Conservation (phyloP, 2,888 invertebrate genomes). For the Patella depressa region DNA sequence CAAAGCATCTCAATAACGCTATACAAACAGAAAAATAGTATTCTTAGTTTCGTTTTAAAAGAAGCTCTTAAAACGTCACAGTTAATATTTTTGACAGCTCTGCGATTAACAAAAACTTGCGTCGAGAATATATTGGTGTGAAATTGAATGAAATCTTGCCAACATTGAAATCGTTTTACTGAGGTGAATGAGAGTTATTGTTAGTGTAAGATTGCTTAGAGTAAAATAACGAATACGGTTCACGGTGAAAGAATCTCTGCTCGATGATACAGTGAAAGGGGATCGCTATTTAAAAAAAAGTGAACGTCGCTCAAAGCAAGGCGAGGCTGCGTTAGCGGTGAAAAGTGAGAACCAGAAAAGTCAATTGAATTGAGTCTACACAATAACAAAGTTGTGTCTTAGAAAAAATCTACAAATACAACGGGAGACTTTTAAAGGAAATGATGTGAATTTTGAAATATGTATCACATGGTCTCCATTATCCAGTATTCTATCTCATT, state of each 20-base stretch:
- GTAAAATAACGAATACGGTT: conserved; percentile 6
- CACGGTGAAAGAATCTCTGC: not conserved
- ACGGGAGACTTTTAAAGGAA: no score
- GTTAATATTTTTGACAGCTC: conserved; percentile 12
- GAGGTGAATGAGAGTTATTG: not conserved
- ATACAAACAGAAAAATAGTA: not conserved
- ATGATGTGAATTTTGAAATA: no score
- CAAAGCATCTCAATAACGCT: conserved; percentile 7
- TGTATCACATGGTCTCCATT: no score
- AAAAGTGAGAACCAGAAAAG: no score
- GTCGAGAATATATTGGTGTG: conserved; percentile 2
- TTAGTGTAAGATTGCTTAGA: not conserved
- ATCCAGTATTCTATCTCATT: no score
- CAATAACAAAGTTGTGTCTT: no score
- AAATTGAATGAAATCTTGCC: not conserved
- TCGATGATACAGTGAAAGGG: no score
- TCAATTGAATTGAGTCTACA: no score
- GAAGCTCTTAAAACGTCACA: conserved; percentile 7
- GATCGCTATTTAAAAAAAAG: not conserved
- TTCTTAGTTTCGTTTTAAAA: not conserved
- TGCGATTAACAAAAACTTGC: not conserved
- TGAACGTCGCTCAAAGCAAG: conserved; percentile 6
- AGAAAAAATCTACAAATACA: no score
- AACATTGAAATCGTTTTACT: not conserved
- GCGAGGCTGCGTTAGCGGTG: not conserved